Evolutionary conservation across 2,888 invertebrate genomes (phyloP).

Genomic region (Amphiduros pacificus): DNA sequence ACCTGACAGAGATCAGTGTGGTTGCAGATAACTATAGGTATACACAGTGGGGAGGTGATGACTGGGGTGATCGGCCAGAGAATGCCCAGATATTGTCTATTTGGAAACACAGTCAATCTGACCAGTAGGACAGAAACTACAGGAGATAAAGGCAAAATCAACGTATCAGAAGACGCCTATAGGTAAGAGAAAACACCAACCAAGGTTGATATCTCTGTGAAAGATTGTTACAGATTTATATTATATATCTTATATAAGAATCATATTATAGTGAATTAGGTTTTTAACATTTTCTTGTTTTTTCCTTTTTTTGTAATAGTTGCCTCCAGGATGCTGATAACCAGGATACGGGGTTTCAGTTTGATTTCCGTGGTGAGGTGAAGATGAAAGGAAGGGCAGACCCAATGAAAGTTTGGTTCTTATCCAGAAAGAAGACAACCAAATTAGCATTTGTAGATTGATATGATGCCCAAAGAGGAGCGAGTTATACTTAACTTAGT

Average conservation of each 20-base stretch:
- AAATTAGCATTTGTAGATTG: too few relatives aligned
- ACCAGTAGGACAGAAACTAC: conserved; percentile 93
- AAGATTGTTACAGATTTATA: too few relatives aligned
- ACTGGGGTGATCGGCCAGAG: conserved; percentile 90
- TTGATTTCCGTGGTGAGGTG: conserved; percentile 85
- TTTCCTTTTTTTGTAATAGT: too few relatives aligned
- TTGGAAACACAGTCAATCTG: conserved; percentile 91
- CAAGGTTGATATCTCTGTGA: too few relatives aligned
- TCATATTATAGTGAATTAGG: too few relatives aligned
- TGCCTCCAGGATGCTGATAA: conserved; percentile 73
- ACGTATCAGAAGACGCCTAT: conserved; percentile 90
- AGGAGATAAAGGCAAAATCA: conserved; percentile 83
- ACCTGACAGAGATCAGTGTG: background rate
- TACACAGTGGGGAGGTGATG: conserved; percentile 91
- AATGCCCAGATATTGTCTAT: conserved; percentile 63
- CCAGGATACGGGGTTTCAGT: conserved; percentile 79
- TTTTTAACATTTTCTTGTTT: too few relatives aligned
- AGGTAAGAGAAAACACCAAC: conserved; percentile 66
- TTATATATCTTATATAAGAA: too few relatives aligned
- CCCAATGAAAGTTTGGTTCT: conserved; percentile 91
- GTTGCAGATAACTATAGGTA: conserved; percentile 86
- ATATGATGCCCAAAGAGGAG: too few relatives aligned
- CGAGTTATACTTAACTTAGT: too few relatives aligned
- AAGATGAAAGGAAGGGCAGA: conserved; percentile 92
- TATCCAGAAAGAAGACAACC: too few relatives aligned